These are phyloP conservation scores for Spinibarbus caldwelli DNA, from an alignment of 2,797 vertebrate genomes.

Conservation along the genomic window DNA sequence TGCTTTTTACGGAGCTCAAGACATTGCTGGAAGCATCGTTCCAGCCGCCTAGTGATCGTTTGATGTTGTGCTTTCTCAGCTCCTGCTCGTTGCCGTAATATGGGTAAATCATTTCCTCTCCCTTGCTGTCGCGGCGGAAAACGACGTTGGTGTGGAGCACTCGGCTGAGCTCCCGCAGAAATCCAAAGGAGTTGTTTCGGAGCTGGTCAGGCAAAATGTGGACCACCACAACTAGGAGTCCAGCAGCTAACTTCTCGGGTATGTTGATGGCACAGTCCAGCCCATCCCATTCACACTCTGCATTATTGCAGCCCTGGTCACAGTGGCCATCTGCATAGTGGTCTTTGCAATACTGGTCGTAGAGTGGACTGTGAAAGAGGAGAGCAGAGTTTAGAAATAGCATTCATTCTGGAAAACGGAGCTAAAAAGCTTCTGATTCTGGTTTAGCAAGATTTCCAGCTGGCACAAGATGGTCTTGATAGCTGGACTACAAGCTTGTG, in stretches of 20 bases:
- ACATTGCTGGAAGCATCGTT: constrained; percentile 69
- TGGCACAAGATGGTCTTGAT: not conserved
- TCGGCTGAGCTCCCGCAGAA: constrained; percentile 93
- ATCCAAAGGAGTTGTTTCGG: constrained; percentile 89
- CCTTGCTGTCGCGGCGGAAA: constrained; percentile 83
- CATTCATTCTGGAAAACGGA: not conserved
- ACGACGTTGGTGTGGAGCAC: constrained; percentile 94
- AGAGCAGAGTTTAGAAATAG: not conserved
- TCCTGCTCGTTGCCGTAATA: constrained; percentile 93
- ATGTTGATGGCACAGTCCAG: constrained; percentile 90
- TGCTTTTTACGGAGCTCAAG: constrained; percentile 76
- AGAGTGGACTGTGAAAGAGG: constrained; percentile 85
- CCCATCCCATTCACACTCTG: constrained; percentile 96
- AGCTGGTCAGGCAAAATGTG: constrained; percentile 88
- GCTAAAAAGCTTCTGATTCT: not conserved
- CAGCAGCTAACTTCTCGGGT: constrained; percentile 89
- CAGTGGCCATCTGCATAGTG: constrained; percentile 94
- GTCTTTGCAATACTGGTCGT: constrained; percentile 98
- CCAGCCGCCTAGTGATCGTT: constrained; percentile 83
- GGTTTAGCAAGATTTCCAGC: not conserved
- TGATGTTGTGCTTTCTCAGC: constrained; percentile 90
- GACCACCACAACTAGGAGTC: constrained; percentile 91
- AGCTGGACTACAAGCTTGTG: not conserved
- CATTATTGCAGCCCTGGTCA: constrained; percentile 97
- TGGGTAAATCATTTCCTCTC: constrained; percentile 90